Conservation (phyloP, 2,113 vertebrate species). For the Papio anubis region DNA sequence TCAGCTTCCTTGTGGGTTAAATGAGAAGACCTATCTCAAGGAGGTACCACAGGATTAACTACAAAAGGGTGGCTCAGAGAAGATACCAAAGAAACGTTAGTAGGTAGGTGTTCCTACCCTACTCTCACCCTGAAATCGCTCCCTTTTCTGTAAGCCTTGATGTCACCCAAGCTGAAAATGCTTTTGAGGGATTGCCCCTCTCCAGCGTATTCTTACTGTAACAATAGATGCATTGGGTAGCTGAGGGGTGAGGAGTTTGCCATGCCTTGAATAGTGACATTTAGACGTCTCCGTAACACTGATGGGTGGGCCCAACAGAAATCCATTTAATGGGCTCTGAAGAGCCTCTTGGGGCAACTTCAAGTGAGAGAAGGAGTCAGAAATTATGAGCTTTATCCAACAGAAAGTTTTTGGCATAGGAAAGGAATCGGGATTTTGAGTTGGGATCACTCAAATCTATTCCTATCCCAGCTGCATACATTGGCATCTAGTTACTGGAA, state of each 20-base stretch:
- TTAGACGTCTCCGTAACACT: not conserved
- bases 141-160: not conserved
- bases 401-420: not conserved
- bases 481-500: not conserved
- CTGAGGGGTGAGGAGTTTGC: no score
- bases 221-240: fast-evolving
- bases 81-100: not conserved
- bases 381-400: not conserved
- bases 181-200: no score
- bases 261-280: not conserved
- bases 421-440: not conserved
- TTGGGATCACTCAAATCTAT: not conserved
- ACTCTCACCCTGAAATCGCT: not conserved
- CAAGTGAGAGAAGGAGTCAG: not conserved
- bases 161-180: not conserved
- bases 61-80: not conserved
- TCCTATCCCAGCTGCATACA: not conserved
- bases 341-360: not conserved
- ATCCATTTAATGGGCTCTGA: not conserved
- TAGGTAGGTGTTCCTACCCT: not conserved
- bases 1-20: not conserved
- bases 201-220: not conserved
- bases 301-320: not conserved
- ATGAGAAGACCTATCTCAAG: not conserved
- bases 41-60: not conserved